phyloP scores from a whole-genome alignment of 2,888 invertebrate genomes.

The Drosophila picticornis region DNA sequence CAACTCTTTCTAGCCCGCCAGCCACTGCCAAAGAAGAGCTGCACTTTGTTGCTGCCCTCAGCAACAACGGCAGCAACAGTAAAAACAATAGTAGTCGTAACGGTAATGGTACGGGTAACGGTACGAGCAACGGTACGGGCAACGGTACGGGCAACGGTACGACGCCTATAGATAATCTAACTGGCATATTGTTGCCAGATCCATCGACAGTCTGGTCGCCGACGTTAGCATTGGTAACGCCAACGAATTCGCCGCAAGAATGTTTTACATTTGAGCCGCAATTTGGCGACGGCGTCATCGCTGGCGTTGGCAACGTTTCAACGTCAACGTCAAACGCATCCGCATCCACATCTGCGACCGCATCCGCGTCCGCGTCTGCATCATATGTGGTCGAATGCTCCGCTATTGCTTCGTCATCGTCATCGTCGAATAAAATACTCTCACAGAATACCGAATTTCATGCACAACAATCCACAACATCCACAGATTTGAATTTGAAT shows the following conservation, averaged over 20 bases:
- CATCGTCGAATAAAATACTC: slow-evolving; percentile 64
- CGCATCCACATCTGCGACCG: slow-evolving; percentile 36
- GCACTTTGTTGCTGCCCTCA: slow-evolving; percentile 52
- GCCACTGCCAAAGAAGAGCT: slow-evolving; percentile 84
- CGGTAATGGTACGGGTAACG: slow-evolving; percentile 7
- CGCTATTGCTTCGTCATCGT: slow-evolving; percentile 22
- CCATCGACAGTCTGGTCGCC: slow-evolving; percentile 61
- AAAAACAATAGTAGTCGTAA: neutral
- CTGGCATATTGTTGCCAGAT: slow-evolving; percentile 28
- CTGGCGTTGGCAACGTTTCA: slow-evolving; percentile 71
- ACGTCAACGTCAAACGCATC: slow-evolving; percentile 45
- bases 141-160: slow-evolving; percentile 19
- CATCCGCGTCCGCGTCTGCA: slow-evolving; percentile 30
- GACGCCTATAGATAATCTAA: slow-evolving; percentile 20
- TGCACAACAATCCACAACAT: slow-evolving; percentile 71
- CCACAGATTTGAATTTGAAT: slow-evolving; percentile 81
- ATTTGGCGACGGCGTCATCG: slow-evolving; percentile 55
- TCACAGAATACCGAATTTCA: slow-evolving; percentile 67
- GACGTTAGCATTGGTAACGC: slow-evolving; percentile 76
- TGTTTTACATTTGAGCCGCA: slow-evolving; percentile 59
- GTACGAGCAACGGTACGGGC: slow-evolving; percentile 29
- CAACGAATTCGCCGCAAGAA: slow-evolving; percentile 78
- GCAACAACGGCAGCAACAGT: slow-evolving; percentile 24
- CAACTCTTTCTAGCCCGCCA: slow-evolving; percentile 93
- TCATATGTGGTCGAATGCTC: slow-evolving; percentile 74